Conservation (phyloP, 2,113 vertebrate genomes). For the Uria lomvia region DNA sequence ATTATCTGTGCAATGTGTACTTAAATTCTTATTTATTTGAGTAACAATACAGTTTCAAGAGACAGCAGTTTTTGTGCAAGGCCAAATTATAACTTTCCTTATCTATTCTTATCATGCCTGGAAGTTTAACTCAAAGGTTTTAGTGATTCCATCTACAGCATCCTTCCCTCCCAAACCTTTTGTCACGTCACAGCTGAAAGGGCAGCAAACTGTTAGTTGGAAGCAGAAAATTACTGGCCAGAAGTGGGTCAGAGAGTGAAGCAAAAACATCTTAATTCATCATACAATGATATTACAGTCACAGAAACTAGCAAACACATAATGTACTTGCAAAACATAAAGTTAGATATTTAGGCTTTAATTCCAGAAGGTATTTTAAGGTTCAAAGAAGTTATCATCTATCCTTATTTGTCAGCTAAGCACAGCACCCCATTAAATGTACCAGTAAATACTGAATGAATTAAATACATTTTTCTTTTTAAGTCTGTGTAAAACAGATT, state of each 20-base stretch:
- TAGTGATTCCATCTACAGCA: neutral
- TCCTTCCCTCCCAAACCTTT: neutral
- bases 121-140: neutral
- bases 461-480: neutral
- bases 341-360: neutral
- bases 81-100: neutral
- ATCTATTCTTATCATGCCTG: neutral
- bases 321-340: neutral
- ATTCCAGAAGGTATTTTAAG: neutral
- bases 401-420: neutral
- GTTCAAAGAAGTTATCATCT: neutral
- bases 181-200: neutral
- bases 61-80: neutral
- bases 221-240: neutral
- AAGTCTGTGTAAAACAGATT: neutral
- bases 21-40: neutral
- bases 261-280: neutral
- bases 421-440: neutral
- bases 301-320: neutral
- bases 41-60: neutral
- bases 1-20: neutral
- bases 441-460: neutral
- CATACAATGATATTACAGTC: neutral
- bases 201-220: neutral
- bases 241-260: neutral